These are phyloP conservation scores for Brachionus angularis DNA, from an alignment of 1,140 invertebrate species.

Conservation along the genomic window DNA sequence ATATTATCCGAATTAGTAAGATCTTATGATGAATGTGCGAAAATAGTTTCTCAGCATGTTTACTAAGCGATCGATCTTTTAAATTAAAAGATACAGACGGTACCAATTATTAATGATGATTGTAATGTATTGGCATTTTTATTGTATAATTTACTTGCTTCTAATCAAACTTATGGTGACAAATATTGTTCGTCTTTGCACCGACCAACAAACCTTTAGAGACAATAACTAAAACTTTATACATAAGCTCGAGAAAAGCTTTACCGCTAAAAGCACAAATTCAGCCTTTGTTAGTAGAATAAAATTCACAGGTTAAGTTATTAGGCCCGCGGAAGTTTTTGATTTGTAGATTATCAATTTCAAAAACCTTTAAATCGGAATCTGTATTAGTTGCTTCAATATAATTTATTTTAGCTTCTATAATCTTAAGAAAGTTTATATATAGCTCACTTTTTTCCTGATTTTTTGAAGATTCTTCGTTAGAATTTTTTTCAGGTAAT, in stretches of 20 bases:
- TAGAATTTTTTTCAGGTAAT: too few species aligned
- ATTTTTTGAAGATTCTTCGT: too few species aligned
- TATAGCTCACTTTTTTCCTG: too few species aligned
- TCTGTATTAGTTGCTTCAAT: too few species aligned
- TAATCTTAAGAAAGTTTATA: too few species aligned
- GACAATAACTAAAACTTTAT: slow-evolving; percentile 73
- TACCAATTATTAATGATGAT: slow-evolving; percentile 56
- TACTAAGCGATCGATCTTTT: slow-evolving; percentile 66
- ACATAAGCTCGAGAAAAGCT: slow-evolving; percentile 56
- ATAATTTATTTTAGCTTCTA: too few species aligned
- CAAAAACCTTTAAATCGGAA: too few species aligned
- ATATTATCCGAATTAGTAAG: slow-evolving; percentile 75
- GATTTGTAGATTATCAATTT: too few species aligned
- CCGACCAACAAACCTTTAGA: slow-evolving; percentile 74
- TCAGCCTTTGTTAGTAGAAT: too few species aligned
- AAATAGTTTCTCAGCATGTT: slow-evolving; percentile 70
- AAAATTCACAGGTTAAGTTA: too few species aligned
- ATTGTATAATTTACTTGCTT: slow-evolving; percentile 71
- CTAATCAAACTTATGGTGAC: slow-evolving; percentile 64
- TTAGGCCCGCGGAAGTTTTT: too few species aligned
- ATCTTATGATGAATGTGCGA: slow-evolving; percentile 72
- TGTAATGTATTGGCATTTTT: slow-evolving; percentile 73
- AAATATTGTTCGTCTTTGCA: slow-evolving; percentile 72
- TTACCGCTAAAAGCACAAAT: slow-evolving; percentile 48
- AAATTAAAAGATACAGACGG: slow-evolving; percentile 67